A percentile compares a stretch with the other conserved stretches of the same genome.
Conservation (phyloP, 2,113 vertebrate genomes). For the Nestor notabilis region DNA sequence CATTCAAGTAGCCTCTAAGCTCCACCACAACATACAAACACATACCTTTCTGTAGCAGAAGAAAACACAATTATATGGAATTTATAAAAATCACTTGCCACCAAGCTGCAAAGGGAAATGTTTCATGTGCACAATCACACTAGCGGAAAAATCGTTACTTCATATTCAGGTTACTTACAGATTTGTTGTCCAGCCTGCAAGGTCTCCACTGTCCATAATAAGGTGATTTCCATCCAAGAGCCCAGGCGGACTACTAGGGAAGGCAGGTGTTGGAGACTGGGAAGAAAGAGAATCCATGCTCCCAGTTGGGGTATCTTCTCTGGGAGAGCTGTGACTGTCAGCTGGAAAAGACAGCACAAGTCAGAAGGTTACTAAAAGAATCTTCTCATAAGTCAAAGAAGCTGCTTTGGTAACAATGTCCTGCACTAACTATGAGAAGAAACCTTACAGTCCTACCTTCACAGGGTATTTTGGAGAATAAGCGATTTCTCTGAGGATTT, state of each 20-base stretch:
- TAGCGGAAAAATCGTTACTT: not conserved
- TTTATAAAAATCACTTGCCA: not conserved
- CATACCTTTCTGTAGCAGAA: not conserved
- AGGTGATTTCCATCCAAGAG: constrained; percentile 76
- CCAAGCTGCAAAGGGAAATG: not conserved
- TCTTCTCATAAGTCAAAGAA: not conserved
- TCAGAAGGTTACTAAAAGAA: not conserved
- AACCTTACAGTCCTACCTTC: not conserved
- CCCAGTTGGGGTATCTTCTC: constrained; percentile 85
- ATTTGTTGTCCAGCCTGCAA: constrained; percentile 66
- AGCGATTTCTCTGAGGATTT: not conserved
- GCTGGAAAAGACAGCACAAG: constrained; percentile 45
- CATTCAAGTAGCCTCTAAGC: not conserved
- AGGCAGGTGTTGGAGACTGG: constrained; percentile 81
- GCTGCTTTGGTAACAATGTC: not conserved
- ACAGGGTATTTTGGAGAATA: not conserved
- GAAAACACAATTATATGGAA: not conserved
- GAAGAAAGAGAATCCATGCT: constrained; percentile 93
- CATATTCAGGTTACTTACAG: constrained; percentile 63
- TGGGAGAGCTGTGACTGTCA: constrained; percentile 72
- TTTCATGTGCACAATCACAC: not conserved
- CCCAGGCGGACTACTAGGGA: constrained; percentile 72
- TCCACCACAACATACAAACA: not conserved
- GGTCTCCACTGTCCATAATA: constrained; percentile 55
- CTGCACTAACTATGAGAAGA: not conserved